Evolutionary conservation across 2,888 invertebrate genomes (phyloP).

Genomic region (Machimus atricapillus): DNA sequence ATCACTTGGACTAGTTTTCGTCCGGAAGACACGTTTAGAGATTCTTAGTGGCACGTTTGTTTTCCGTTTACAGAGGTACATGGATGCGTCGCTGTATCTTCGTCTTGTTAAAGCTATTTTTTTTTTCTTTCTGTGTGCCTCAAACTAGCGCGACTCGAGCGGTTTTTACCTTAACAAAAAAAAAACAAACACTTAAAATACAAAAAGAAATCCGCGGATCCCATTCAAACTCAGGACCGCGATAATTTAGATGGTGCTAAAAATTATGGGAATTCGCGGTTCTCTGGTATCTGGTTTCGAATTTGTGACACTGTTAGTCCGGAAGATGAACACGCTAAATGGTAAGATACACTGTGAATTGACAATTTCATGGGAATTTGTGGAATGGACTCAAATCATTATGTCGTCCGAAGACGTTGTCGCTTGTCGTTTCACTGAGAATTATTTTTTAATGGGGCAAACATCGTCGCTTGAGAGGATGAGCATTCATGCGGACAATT

Average conservation of each 20-base stretch:
- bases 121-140: neutral
- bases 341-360: neutral
- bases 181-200: neutral
- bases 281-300: neutral
- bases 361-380: neutral
- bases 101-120: neutral
- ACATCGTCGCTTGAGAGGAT: neutral
- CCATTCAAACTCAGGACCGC: neutral
- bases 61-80: slow-evolving; percentile 10
- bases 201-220: neutral
- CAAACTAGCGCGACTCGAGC: neutral
- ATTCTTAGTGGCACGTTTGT: slow-evolving; percentile 25
- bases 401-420: neutral
- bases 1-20: slow-evolving; percentile 29
- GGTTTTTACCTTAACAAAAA: neutral
- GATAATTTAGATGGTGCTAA: slow-evolving; percentile 7
- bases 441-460: neutral
- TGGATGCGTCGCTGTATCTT: slow-evolving; percentile 10
- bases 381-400: neutral
- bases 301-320: neutral
- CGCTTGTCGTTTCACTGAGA: neutral
- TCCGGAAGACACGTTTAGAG: slow-evolving; percentile 2
- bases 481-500: neutral
- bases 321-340: neutral
- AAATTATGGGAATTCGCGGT: slow-evolving; percentile 14